Conservation (phyloP, 2,113 vertebrate species). For the Pitta sordida region DNA sequence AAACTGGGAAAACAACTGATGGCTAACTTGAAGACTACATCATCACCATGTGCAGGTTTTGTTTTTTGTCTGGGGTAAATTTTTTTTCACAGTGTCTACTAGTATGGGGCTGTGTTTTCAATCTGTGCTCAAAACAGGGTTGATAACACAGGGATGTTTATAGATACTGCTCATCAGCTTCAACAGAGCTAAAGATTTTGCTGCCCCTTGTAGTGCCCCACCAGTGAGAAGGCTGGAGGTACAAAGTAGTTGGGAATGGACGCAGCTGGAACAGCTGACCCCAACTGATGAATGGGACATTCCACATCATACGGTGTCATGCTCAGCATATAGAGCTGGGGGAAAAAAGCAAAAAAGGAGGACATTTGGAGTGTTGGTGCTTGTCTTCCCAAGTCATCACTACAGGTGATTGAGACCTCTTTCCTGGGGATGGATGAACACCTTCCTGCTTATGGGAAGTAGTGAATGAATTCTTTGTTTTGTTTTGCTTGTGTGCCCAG, state of each 20-base stretch:
- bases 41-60: background rate
- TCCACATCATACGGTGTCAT: background rate
- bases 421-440: background rate
- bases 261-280: background rate
- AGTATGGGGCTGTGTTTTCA: rapidly evolving
- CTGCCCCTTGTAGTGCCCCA: rapidly evolving
- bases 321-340: background rate
- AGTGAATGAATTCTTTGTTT: background rate
- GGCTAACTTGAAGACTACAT: background rate
- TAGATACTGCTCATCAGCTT: background rate
- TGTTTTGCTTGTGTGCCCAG: background rate
- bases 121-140: background rate
- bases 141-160: background rate
- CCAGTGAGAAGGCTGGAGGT: rapidly evolving
- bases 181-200: background rate
- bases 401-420: background rate
- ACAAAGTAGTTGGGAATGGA: background rate
- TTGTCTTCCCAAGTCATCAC: background rate
- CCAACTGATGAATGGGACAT: background rate
- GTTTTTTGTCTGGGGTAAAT: rapidly evolving
- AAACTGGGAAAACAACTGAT: background rate
- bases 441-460: rapidly evolving
- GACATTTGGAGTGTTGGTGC: background rate
- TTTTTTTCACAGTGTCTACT: background rate
- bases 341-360: background rate